Base-by-base conservation (phyloP, 1,140 invertebrate genomes). In the Heliconius eleuchia region DNA sequence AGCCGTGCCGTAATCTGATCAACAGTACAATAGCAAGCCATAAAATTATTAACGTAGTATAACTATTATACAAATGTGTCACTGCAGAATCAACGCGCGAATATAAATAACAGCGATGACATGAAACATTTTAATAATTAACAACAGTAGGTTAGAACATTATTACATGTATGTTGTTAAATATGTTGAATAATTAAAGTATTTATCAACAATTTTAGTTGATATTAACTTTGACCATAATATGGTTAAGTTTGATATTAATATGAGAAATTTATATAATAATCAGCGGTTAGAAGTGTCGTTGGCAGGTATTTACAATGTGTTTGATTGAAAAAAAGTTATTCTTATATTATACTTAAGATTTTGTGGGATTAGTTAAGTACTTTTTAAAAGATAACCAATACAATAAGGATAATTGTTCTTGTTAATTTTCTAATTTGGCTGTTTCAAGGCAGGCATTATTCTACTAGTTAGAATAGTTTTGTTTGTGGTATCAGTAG, bases 101-200 rank as follows among this genome's bases (percentile, higher is more conserved):
- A 66, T 66, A 11, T 30, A 66, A 66, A 66, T 16, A 66, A 3
- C 7, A 11, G n/a, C 23, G 30, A 30, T 66, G 57, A 27, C 23
- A 16, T 27, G 23, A 66, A 66, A 66, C 30, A 66, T 66, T 66
- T 66, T 66, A 66, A 66, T 30, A 66, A 52, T 57, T 66, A 66
- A 66, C 60, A 66, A 13, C 13, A 23, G 23, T 16, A 66, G 3
- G 60, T 30, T 66, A 23, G 55, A 57, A 23, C 55, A 23, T 23
- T 8, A 23, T 57, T 3, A 9, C 23, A 57, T 9, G n/a, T 57
- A 23, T n/a, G 8, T 3, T 57, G 55, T 57, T 11, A n/a, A 57
- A 57, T 19, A 57, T n/a, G 1, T 23, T 52, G n/a, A 60, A 27
- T 60, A 60, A 60, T 60, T n/a, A 60, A 60, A 60, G 9, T 23